Conservation (phyloP, 2,113 vertebrate species). For the Craseonycteris thonglongyai region DNA sequence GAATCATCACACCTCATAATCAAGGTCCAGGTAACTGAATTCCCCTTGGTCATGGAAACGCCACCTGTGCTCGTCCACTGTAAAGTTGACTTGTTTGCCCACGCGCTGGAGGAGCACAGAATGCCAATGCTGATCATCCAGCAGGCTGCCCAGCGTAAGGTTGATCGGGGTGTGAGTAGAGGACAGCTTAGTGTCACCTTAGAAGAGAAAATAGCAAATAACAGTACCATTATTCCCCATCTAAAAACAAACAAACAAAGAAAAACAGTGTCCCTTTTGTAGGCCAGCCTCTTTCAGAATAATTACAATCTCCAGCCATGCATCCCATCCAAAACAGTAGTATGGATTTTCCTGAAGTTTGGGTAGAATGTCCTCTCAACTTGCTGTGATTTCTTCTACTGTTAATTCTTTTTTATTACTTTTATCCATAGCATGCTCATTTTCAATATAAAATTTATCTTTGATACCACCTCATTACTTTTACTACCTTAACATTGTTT, state of each 20-base stretch:
- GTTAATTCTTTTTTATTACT: conserved; percentile 46
- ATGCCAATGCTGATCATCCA: conserved; percentile 97
- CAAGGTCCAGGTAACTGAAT: conserved; percentile 84
- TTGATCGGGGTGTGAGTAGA: conserved; percentile 72
- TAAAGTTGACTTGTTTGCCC: conserved; percentile 89
- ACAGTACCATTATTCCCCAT: conserved; percentile 54
- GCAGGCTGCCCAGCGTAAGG: conserved; percentile 87
- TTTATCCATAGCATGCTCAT: conserved; percentile 14
- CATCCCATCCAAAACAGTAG: neutral
- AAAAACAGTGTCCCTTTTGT: neutral
- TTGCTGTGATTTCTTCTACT: conserved; percentile 9
- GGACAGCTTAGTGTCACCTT: conserved; percentile 78
- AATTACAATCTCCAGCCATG: neutral
- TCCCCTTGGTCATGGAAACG: conserved; percentile 83
- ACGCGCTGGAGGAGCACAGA: conserved; percentile 84
- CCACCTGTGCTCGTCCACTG: conserved; percentile 88
- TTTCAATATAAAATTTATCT: conserved; percentile 56
- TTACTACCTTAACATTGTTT: conserved; percentile 51
- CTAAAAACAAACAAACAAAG: too few relatives aligned
- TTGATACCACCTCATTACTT: conserved; percentile 56
- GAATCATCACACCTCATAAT: conserved; percentile 87
- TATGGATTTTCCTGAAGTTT: neutral
- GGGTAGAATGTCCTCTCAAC: neutral
- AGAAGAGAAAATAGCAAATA: conserved; percentile 63
- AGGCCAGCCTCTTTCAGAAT: neutral